phyloP scores from a whole-genome alignment of 1,140 invertebrate genomes.

The Pseudoatta argentina region DNA sequence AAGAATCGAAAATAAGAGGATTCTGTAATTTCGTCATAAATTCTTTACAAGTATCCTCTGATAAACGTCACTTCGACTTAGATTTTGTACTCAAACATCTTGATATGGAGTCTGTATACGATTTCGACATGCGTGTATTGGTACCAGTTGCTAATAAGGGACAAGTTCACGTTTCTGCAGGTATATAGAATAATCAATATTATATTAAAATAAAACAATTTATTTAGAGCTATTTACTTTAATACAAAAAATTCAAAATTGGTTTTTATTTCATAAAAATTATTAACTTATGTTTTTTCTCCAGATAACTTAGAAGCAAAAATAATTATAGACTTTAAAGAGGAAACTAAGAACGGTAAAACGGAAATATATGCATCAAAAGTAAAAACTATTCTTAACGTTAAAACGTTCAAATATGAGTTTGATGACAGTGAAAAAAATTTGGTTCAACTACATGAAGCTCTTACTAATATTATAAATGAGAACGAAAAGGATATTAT shows the following conservation, averaged over 20 bases:
- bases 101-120: background rate
- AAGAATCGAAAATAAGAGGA: background rate
- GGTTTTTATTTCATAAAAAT: background rate
- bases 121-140: background rate
- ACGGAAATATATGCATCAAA: background rate
- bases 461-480: background rate
- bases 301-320: background rate
- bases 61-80: too few species aligned
- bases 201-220: background rate
- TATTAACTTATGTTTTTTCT: background rate
- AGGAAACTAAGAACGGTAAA: background rate
- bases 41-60: background rate
- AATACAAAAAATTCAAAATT: background rate
- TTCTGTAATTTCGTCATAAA: background rate
- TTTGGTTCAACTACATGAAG: background rate
- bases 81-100: background rate
- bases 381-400: background rate
- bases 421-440: background rate
- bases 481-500: background rate
- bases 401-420: background rate
- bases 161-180: background rate
- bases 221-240: background rate
- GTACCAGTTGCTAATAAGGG: slow-evolving; percentile 1
- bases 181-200: background rate
- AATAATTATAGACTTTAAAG: background rate